A percentile compares a stretch with the other conserved stretches of the same genome.
Conservation (phyloP, 2,113 vertebrate species). For the Amphiprion percula region DNA sequence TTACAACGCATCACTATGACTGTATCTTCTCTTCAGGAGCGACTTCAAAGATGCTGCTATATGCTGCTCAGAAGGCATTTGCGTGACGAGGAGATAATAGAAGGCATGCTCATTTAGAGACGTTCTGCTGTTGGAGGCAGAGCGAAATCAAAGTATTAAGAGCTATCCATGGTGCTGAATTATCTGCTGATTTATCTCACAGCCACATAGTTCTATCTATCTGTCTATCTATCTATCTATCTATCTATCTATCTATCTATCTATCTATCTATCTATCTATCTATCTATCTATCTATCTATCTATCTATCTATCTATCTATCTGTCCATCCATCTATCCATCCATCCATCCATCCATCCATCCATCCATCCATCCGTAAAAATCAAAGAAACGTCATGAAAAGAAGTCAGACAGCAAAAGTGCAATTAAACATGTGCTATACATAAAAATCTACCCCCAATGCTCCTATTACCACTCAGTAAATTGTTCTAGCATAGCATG, state of each 20-base stretch:
- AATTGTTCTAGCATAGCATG: not conserved
- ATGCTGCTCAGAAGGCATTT: constrained; percentile 37
- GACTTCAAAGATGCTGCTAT: constrained; percentile 39
- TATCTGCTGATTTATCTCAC: constrained; percentile 11
- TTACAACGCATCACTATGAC: constrained; percentile 37
- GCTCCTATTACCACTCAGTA: constrained; percentile 6
- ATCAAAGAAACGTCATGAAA: not conserved
- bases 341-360: constrained; percentile 2
- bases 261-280: not conserved
- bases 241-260: not conserved
- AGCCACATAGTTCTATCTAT: not conserved
- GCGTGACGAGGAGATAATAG: constrained; percentile 48
- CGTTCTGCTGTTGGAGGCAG: constrained; percentile 26
- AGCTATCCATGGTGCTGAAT: constrained; percentile 41
- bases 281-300: no score
- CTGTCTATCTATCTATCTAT: no score
- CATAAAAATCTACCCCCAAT: constrained; percentile 10
- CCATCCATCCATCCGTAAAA: not conserved
- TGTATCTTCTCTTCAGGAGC: constrained; percentile 9
- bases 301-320: no score
- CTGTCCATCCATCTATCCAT: not conserved
- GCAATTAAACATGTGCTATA: constrained; percentile 18
- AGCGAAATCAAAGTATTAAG: constrained; percentile 37
- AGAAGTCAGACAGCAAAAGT: constrained; percentile 16
- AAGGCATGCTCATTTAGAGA: constrained; percentile 33